Base-by-base conservation (phyloP, 53 echinoderm and acorn worm genomes). In the Echinarachnius parma region DNA sequence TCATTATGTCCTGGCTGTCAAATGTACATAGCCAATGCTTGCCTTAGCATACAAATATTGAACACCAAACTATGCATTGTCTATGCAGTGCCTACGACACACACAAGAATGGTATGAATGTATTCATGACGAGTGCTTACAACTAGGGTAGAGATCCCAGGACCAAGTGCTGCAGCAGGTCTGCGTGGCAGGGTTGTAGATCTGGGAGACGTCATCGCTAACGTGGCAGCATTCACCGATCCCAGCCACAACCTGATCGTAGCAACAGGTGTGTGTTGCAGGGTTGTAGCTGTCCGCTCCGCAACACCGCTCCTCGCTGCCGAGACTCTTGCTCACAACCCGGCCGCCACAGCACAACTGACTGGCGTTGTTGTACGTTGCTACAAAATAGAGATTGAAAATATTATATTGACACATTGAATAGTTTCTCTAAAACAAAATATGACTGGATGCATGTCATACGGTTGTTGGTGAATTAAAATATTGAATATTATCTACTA, bases 241-340 rank as follows among this genome's bases (percentile, higher is more conserved):
- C 0, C 58, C 54, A 3, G 31, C 15, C 1, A 36, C 31, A 1
- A 59, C 27, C 1, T 34, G 25, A 4, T n/a, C 45, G 4, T 14
- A 11, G 58, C 89, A 89, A 39, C 89, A 89, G 44, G 81, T 77
- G 22, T 56, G 76, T 0, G 58, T n/a, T 21, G 48, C 21, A 4
- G 84, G 71, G 46, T 84, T 48, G 31, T 64, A 82, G 14, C 50
- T 16, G 24, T 22, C 25, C 9, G 33, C n/a, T 4, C 55, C 76
- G 16, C 82, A 82, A 36, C 82, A 82, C 21, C 46, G 55, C 28
- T 76, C 57, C 1, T 0, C 15, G 4, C 4, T 16, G 9, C 14
- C 0, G 11, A 1, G 18, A 16, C 3, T 16, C 44, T 42, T 72
- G 9, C 1, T 1, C 1, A 56, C 25, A 5, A 37, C 55, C 27